A percentile compares a stretch with the other conserved stretches of the same genome.
phyloP scores from a whole-genome alignment of 2,113 vertebrate genomes.

The Blennius ocellaris region DNA sequence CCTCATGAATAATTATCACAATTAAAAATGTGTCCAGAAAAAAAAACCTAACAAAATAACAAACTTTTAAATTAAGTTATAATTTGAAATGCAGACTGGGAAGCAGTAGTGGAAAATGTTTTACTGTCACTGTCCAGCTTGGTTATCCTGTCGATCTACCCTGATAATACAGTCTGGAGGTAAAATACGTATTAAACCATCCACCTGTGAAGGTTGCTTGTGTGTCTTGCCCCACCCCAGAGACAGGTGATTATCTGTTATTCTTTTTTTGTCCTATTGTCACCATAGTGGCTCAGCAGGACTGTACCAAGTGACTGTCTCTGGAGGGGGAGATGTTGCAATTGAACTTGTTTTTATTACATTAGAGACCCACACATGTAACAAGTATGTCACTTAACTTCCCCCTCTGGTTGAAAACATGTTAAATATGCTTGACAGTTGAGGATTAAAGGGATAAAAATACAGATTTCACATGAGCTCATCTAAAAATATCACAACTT shows the following conservation, averaged over 20 bases:
- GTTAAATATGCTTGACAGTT: not conserved
- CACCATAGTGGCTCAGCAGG: conserved; percentile 69
- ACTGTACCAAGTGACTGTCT: conserved; percentile 77
- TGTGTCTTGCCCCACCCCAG: conserved; percentile 68
- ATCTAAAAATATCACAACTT: conserved; percentile 17
- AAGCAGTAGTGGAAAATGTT: too few species aligned
- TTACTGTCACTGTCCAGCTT: too few species aligned
- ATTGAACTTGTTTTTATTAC: not conserved
- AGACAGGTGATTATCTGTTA: conserved; percentile 69
- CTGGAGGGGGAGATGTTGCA: conserved; percentile 24
- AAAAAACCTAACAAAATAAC: too few species aligned
- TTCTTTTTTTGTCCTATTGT: conserved; percentile 66
- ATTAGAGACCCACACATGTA: not conserved
- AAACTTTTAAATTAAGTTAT: too few species aligned
- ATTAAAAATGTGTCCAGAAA: too few species aligned
- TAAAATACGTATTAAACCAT: conserved; percentile 14
- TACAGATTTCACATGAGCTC: conserved; percentile 8
- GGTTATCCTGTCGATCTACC: not conserved
- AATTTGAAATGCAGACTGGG: too few species aligned
- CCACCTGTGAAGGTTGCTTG: conserved; percentile 26
- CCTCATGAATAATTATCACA: too few species aligned
- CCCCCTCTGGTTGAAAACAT: not conserved
- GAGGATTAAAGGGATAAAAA: conserved; percentile 12
- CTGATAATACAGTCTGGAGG: not conserved
- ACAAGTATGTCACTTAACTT: not conserved